A percentile compares a stretch with the other conserved stretches of the same genome.
Evolutionary conservation across 2,888 invertebrate species (phyloP).

Genomic region (Megamerina dolium): DNA sequence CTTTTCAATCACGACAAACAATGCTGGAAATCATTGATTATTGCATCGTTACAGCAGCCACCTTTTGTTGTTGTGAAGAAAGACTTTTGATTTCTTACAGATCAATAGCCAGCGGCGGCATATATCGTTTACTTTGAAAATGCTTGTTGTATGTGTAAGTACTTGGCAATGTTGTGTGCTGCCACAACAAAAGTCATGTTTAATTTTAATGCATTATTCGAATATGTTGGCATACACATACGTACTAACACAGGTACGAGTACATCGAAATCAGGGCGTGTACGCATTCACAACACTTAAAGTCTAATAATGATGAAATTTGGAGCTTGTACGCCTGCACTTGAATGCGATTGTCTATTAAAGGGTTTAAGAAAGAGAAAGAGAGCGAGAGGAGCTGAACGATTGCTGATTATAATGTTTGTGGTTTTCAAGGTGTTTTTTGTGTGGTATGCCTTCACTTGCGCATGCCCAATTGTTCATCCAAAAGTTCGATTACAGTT

Average conservation of each 20-base stretch:
- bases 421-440: no score
- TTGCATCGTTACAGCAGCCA: no score
- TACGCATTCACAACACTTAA: slow-evolving; percentile 18
- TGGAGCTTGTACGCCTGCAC: slow-evolving; percentile 8
- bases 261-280: slow-evolving; percentile 22
- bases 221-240: slow-evolving; percentile 3
- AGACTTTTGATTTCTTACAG: slow-evolving; percentile 45
- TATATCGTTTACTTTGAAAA: slow-evolving; percentile 23
- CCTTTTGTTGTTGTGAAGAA: no score
- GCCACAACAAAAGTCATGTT: no score
- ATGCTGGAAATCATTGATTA: slow-evolving; percentile 38
- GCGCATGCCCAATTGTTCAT: no score
- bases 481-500: no score
- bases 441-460: no score
- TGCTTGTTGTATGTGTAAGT: no score
- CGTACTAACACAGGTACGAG: neutral
- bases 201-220: slow-evolving; percentile 16
- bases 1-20: slow-evolving; percentile 18
- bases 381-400: no score
- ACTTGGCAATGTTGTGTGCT: no score
- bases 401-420: no score
- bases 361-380: no score
- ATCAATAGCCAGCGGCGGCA: slow-evolving; percentile 37
- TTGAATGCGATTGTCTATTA: neutral
- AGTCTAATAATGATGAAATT: slow-evolving; percentile 15